Conservation (phyloP, 2,113 vertebrate species). For the Gallinago jamesoni region DNA sequence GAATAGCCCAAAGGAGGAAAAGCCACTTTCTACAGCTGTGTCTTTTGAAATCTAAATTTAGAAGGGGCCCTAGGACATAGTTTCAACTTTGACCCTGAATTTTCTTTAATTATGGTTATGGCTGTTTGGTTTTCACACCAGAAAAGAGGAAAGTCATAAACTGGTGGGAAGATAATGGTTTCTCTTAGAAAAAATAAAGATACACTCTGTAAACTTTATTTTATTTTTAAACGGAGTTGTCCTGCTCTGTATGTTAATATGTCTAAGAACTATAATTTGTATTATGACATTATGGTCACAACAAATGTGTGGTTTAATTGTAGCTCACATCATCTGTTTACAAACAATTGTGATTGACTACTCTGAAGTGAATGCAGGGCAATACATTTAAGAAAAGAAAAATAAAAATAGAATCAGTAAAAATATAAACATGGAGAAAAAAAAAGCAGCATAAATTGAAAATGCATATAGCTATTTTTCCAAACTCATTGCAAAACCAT, state of each 20-base stretch:
- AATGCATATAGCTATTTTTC: neutral
- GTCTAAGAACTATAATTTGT: neutral
- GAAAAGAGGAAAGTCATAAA: neutral
- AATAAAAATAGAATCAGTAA: neutral
- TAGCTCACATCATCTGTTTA: neutral
- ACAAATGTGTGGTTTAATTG: neutral
- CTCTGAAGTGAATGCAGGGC: neutral
- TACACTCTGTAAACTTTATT: neutral
- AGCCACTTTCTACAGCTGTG: neutral
- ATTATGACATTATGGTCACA: neutral
- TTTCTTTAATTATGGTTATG: neutral
- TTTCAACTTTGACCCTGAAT: neutral
- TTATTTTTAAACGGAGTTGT: neutral
- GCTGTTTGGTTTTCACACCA: neutral
- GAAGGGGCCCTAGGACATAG: neutral
- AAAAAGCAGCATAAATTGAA: neutral
- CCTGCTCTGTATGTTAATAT: neutral
- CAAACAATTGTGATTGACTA: neutral
- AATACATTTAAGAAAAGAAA: neutral
- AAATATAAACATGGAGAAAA: neutral
- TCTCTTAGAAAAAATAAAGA: neutral
- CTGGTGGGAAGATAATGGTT: neutral
- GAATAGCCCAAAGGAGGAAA: neutral
- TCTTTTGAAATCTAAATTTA: neutral
- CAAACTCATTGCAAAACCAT: slow-evolving; percentile 15